Evolutionary conservation across 92 coral and sea anemone genomes (phyloP), one percentile per base, ranked within the genome.

Genomic region (Chrysogorgia sp.): DNA sequence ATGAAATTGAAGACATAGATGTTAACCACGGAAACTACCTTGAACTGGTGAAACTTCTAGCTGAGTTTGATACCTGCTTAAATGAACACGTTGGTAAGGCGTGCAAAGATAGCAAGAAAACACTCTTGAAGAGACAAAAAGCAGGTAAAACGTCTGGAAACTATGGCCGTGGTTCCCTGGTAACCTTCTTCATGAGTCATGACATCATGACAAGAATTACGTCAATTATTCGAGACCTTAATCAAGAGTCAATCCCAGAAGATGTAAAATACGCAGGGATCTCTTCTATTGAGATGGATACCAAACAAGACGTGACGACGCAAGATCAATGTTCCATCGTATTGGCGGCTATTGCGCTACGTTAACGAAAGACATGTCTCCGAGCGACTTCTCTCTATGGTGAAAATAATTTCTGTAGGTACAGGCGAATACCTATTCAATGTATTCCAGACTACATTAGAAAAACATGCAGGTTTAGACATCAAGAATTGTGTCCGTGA

Each of bases 201-300:
- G 74, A 66, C 74, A 66, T 66, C 29, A 66, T 43, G 33, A 66
- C 74, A 17, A 66, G 74, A 63, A 63, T 63, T 34, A 31, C 17
- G 21, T n/a, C 4, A 2, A 63, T 63, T 31, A 63, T 63, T 63
- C 45, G 69, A 7, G 47, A 31, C 41, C 8, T 63, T 14, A 63
- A 32, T 63, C 69, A 63, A 63, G 40, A 63, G 47, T 63, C 45
- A 37, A 66, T 66, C 31, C 49, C 74, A 2, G 74, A 66, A 37
- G 43, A 37, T 12, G 55, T 34, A 9, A 63, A 63, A 33, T 63
- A 23, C 8, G 69, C 48, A n/a, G n/a, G n/a, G n/a, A n/a, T n/a
- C n/a, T n/a, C n/a, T n/a, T n/a, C n/a, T n/a, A n/a, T n/a, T n/a
- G n/a, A n/a, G n/a, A 63, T 63, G 69, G 69, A 63, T 66, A 66